These are phyloP conservation scores for Neodon shergylaensis DNA, from an alignment of 2,113 vertebrate genomes.

Conservation along the genomic window DNA sequence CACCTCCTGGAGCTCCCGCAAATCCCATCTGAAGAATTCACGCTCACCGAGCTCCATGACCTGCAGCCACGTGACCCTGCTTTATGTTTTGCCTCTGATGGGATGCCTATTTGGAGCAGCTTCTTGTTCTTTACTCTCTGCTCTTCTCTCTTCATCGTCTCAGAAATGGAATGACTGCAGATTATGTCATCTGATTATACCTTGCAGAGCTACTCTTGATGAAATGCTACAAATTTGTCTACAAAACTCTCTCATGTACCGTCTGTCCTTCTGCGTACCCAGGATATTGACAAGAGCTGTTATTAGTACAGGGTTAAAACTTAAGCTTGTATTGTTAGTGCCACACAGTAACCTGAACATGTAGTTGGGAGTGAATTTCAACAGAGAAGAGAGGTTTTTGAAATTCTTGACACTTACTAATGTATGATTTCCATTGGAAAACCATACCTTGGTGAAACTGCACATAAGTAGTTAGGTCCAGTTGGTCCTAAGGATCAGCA, in stretches of 20 bases:
- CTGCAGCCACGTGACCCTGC: background rate
- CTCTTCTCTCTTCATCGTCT: background rate
- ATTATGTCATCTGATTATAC: background rate
- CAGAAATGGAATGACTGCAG: background rate
- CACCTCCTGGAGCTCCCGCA: background rate
- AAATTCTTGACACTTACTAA: background rate
- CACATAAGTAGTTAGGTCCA: background rate
- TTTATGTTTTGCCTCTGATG: background rate
- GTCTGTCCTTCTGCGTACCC: background rate
- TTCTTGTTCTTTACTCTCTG: background rate
- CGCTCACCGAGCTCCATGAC: background rate
- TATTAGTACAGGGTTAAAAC: background rate
- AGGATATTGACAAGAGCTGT: background rate
- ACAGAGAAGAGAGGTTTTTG: background rate
- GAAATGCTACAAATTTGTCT: background rate
- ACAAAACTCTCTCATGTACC: background rate
- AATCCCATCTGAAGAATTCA: background rate
- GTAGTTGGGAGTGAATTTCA: background rate
- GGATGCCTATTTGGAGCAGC: background rate
- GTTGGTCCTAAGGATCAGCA: background rate
- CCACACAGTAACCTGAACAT: background rate
- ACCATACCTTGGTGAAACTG: background rate
- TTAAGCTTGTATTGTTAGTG: background rate
- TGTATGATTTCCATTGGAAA: background rate
- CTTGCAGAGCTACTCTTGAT: background rate